Evolutionary conservation across 2,888 invertebrate species (phyloP).

Genomic region (Eulithis prunata): DNA sequence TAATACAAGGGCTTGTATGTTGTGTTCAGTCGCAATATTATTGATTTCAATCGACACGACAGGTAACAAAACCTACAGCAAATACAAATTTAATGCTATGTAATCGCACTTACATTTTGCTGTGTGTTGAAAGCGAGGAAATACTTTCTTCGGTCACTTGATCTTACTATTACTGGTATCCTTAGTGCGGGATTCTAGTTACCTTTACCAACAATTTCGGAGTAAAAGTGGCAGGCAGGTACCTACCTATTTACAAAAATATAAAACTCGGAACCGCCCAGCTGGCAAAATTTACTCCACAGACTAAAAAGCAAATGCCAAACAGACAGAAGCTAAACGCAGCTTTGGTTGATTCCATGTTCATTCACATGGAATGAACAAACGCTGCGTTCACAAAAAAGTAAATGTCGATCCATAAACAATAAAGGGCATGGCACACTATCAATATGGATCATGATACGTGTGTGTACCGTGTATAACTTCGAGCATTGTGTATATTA

Average conservation of each 20-base stretch:
- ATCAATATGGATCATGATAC: too few relatives aligned
- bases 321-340: too few relatives aligned
- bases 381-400: too few relatives aligned
- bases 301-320: background rate
- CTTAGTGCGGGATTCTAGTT: background rate
- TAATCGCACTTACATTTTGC: slow-evolving; percentile 33
- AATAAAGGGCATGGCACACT: too few relatives aligned
- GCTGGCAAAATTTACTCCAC: slow-evolving; percentile 69
- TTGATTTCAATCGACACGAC: slow-evolving; percentile 57
- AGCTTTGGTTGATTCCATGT: too few relatives aligned
- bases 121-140: slow-evolving; percentile 13
- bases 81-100: background rate
- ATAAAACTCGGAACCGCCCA: slow-evolving; percentile 73
- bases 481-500: too few relatives aligned
- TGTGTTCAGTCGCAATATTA: slow-evolving; percentile 38
- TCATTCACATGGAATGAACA: too few relatives aligned
- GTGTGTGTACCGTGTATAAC: too few relatives aligned
- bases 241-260: slow-evolving; percentile 49
- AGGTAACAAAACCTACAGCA: slow-evolving; percentile 39
- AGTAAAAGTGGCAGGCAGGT: slow-evolving; percentile 1
- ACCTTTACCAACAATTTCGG: background rate
- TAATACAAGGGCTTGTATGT: slow-evolving; percentile 10
- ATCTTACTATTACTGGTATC: background rate
- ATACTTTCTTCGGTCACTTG: slow-evolving; percentile 13
- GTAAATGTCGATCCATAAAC: too few relatives aligned